Evolutionary conservation across 2,797 vertebrate genomes (phyloP).

Genomic region (Saguinus oedipus): DNA sequence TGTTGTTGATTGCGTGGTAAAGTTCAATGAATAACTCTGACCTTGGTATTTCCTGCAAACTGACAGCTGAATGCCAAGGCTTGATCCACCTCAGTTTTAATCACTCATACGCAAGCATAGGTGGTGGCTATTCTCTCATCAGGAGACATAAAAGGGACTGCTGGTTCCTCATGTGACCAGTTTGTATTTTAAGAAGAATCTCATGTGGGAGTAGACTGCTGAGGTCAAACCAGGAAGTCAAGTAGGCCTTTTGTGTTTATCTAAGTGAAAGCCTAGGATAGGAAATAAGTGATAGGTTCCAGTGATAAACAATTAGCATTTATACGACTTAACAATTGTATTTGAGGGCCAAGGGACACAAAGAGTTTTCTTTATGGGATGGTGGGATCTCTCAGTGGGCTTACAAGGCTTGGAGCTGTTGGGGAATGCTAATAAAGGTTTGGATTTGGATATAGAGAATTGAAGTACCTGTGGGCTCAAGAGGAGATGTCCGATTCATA

Average conservation of each 20-base stretch:
- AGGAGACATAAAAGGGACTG: background rate
- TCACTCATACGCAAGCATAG: background rate
- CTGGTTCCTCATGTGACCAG: background rate
- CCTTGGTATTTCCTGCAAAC: background rate
- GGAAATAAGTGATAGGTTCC: background rate
- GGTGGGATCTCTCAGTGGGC: background rate
- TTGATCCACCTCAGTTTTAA: background rate
- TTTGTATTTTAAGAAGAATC: background rate
- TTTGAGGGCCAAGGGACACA: background rate
- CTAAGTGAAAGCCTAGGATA: background rate
- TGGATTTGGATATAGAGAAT: background rate
- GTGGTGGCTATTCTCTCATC: background rate
- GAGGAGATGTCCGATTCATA: background rate
- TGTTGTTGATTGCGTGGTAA: background rate
- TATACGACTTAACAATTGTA: background rate
- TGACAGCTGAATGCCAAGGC: background rate
- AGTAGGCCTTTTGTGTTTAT: constrained; percentile 2
- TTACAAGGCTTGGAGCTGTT: background rate
- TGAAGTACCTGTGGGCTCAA: background rate
- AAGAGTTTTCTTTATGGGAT: background rate
- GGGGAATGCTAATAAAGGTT: background rate
- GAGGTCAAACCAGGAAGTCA: background rate
- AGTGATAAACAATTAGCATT: background rate
- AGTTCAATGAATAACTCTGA: rapidly evolving
- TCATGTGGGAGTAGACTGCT: background rate